Evolutionary conservation across 1,140 invertebrate genomes (phyloP), one percentile per base, ranked within the genome.

Genomic region (Cardiocondyla obscurior): DNA sequence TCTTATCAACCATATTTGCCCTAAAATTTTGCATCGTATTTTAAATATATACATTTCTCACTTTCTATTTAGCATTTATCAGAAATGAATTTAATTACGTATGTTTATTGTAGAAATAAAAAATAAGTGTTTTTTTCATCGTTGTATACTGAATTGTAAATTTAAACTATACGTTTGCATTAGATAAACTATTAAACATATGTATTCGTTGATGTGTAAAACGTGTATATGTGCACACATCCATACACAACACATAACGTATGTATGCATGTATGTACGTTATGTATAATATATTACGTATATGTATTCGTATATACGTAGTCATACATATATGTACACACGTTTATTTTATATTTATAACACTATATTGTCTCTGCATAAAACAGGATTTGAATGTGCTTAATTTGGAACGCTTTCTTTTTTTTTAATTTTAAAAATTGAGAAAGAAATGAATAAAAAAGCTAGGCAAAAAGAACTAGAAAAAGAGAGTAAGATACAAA

Each of bases 401-500:
- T 67, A 62, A 39, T 19, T 14, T 65, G 28, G 6, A 74, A 74
- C 12, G 55, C 28, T 67, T 14, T 53, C 49, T 22, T 53, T n/a
- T 67, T 14, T 53, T 64, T 22, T 53, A 55, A 69, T 42, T 55
- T 67, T n/a, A 55, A 28, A 51, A 16, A 53, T 51, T n/a, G n/a
- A n/a, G n/a, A n/a, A n/a, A 79, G 14, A 74, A 28, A 53, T 53
- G 10, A 28, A 46, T n/a, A 12, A 60, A 42, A 57, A 19, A 77
- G 0, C 36, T 14, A 76, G 44, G 30, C 14, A 65, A 16, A 77
- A 5, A 51, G 14, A 49, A 39, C 1, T n/a, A 74, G 33, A 79
- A 30, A 73, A 33, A 76, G n/a, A 82, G 7, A 76, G 22, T 42
- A 33, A 65, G 30, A 82, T 30, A 77, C 19, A 36, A n/a, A 65